Conservation (phyloP, 2,797 vertebrate species). For the Gymnothorax javanicus region DNA sequence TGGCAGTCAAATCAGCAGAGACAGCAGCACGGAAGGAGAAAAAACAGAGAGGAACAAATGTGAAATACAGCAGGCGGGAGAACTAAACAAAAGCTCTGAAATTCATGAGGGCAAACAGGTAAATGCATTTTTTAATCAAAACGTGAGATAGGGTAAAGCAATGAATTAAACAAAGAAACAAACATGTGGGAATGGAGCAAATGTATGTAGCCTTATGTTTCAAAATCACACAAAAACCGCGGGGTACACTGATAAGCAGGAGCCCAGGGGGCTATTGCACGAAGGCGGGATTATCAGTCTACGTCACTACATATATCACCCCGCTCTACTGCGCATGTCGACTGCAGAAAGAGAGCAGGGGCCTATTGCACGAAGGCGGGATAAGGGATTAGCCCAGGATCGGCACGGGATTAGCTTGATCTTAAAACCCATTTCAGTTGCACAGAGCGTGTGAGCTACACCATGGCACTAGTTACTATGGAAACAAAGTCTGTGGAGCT, state of each 20-base stretch:
- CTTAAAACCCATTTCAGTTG: no score
- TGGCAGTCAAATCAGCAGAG: background rate
- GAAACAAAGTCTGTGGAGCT: no score
- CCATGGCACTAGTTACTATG: no score
- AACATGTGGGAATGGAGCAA: background rate
- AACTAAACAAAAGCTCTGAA: conserved; percentile 42
- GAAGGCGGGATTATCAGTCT: no score
- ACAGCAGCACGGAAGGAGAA: background rate
- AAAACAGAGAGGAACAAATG: conserved; percentile 18
- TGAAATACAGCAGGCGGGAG: conserved; percentile 47
- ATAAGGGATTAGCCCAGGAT: no score
- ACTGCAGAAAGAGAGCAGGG: no score
- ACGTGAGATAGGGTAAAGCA: background rate
- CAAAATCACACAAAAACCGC: background rate
- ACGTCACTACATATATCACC: no score
- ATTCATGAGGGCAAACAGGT: conserved; percentile 56
- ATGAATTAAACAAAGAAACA: background rate
- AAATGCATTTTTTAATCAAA: conserved; percentile 43
- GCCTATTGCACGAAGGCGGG: no score
- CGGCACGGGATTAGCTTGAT: no score
- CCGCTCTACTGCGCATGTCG: no score
- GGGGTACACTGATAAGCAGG: background rate
- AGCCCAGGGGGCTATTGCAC: no score
- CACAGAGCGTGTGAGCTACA: no score
- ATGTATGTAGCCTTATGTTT: background rate